Conservation (phyloP, 2,888 invertebrate species). For the Drosophila lutescens region DNA sequence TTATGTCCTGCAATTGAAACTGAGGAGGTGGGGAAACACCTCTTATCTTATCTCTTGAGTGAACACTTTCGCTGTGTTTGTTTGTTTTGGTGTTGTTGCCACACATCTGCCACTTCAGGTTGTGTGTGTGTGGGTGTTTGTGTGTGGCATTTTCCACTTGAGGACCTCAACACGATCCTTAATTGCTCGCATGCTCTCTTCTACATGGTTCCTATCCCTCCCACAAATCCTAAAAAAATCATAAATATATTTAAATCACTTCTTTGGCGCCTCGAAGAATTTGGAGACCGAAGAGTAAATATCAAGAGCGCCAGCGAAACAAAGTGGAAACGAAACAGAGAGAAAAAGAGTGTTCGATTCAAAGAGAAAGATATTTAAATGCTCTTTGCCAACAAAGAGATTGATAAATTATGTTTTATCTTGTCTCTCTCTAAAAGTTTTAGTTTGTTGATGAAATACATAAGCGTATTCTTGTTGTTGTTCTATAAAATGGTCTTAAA, state of each 20-base stretch:
- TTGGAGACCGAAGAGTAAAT: not conserved
- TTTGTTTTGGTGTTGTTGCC: conserved; percentile 29
- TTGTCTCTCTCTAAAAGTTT: not conserved
- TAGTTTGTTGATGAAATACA: too few relatives aligned
- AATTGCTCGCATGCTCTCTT: conserved; percentile 40
- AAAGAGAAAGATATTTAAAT: conserved; percentile 23
- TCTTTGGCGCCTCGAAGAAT: not conserved
- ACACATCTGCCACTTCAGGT: conserved; percentile 47
- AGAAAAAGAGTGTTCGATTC: conserved; percentile 13
- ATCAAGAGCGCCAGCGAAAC: conserved; percentile 42
- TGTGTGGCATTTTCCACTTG: conserved; percentile 33
- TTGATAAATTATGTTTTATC: not conserved
- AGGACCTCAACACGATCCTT: conserved; percentile 47
- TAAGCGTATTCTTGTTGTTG: too few relatives aligned
- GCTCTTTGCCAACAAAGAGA: not conserved
- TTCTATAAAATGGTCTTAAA: too few relatives aligned
- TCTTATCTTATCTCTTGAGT: conserved; percentile 48
- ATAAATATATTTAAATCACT: conserved; percentile 1
- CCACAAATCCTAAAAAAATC: conserved; percentile 3
- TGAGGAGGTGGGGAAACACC: conserved; percentile 46
- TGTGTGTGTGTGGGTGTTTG: not conserved
- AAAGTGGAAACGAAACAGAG: conserved; percentile 53
- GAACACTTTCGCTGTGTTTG: conserved; percentile 51
- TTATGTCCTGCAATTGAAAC: conserved; percentile 27
- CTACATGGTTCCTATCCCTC: conserved; percentile 3